Evolutionary conservation across 23 tunicate species (phyloP), one percentile per base, ranked within the genome.

Genomic region (Oikopleura dioica): DNA sequence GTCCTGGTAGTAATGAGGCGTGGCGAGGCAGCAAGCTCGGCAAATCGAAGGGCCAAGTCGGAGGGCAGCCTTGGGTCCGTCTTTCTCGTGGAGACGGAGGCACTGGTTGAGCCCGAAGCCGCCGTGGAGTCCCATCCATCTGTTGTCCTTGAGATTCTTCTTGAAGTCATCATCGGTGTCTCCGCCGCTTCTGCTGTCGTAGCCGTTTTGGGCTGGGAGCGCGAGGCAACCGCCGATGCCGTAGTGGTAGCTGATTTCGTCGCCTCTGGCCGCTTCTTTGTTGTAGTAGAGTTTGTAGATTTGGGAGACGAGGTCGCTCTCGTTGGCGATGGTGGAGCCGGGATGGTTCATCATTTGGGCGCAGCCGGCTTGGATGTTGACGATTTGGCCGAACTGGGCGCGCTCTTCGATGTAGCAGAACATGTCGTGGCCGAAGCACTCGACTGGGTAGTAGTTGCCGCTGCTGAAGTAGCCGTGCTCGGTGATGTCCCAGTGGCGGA

Each of bases 321-420:
- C 30, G 4, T 2, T 4, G 26, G 33, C 72, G 33, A 4, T 63
- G 2, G 72, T 2, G 5, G 26, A 23, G 16, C 26, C 30, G 16
- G 72, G 72, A 28, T 63, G 72, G 33, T 63, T 63, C 72, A 63
- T 63, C 72, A 63, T 63, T 63, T 63, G 72, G 26, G 72, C 72
- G 33, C 72, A 63, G 2, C 72, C 72, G 26, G 72, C 72, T 31
- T 63, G 26, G 16, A 44, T 44, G 9, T 44, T 44, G 33, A 63
- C 26, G 33, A 63, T 28, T 63, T 63, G 72, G 2, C 72, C 72
- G 33, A 63, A 63, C 5, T 63, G 72, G 2, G 72, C 72, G 5
- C 72, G 72, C 72, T 63, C 72, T 63, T 63, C 72, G 26, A 63
- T 63, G 72, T 23, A 2, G 33, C 72, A 63, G 72, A 16, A 63